These are phyloP conservation scores for Puntigrus tetrazona DNA, from an alignment of 2,113 vertebrate species.

Conservation along the genomic window DNA sequence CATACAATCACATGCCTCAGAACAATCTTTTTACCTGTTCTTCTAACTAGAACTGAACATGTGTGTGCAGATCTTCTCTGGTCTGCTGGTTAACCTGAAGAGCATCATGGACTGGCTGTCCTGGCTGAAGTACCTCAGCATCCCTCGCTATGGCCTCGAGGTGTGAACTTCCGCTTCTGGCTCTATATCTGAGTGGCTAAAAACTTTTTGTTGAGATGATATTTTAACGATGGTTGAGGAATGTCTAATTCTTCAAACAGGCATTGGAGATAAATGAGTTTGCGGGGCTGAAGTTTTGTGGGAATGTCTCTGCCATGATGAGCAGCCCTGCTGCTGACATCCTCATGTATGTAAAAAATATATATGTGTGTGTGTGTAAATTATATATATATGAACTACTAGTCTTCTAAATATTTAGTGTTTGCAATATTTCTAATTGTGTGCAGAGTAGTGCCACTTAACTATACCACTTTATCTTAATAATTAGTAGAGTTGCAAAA, in stretches of 20 bases:
- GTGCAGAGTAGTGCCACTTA: too few relatives aligned
- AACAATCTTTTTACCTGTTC: background rate
- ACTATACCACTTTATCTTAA: too few relatives aligned
- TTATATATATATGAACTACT: background rate
- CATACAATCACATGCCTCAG: background rate
- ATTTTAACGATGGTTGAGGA: background rate
- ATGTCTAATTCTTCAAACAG: conserved; percentile 67
- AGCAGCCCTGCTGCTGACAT: conserved; percentile 10
- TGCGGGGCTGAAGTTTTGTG: conserved; percentile 80
- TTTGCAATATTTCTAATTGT: background rate
- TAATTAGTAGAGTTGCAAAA: too few relatives aligned
- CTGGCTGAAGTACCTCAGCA: conserved; percentile 92
- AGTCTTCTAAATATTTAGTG: background rate
- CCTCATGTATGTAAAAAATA: conserved; percentile 14
- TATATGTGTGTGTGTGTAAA: background rate
- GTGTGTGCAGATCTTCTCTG: conserved; percentile 85
- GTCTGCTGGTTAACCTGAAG: conserved; percentile 86
- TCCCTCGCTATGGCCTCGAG: conserved; percentile 84
- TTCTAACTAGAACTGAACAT: background rate
- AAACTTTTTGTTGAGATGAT: background rate
- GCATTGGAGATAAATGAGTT: conserved; percentile 89
- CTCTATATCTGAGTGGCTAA: background rate
- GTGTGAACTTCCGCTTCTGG: conserved; percentile 70
- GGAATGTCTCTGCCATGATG: conserved; percentile 37
- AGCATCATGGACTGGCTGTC: conserved; percentile 80